Base-by-base conservation (phyloP, 2,888 invertebrate species). In the Acanthopleura granulata region DNA sequence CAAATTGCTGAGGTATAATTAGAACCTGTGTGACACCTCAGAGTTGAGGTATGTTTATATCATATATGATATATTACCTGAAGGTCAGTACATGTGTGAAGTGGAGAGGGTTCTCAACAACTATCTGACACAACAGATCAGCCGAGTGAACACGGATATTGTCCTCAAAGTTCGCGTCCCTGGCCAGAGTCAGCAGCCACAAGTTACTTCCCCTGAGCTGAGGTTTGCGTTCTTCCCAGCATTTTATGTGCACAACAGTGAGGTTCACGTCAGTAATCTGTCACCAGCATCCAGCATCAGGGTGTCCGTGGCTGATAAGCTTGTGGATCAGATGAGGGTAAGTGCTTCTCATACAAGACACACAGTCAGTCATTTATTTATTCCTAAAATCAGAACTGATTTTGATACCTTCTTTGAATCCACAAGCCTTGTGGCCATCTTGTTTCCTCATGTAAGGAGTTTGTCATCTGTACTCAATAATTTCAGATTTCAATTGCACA, bases 141-240 rank as follows among this genome's bases (percentile, higher is more conserved):
- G 86, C 74, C 82, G 84, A 0, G 75, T 87, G 50, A 81, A 84
- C 49, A 80, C 85, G 0, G 77, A 77, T 16, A 61, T 88, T 15
- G 62, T 73, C 40, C 79, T 89, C 62, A 62, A 74, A 9, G 87
- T 82, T 9, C 76, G 79, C 0, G 83, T 87, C 0, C 74, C 80
- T 4, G 69, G 76, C 25, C 75, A 79, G 70, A 83, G 84, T 27
- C 84, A 82, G 62, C 89, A 88, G 76, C 76, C 79, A 4, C 85
- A 85, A 77, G 78, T 89, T 25, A 71, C 71, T n/a, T 81, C 88
- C 11, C 70, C 73, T 9, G 76, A 79, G 0, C 61, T 84, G 29
- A 77, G 74, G 18, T 77, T 89, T 50, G 82, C 84, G 25, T 87
- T 88, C 76, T 74, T 86, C 40, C 90, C 90, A 22, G 85, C 88